These are phyloP conservation scores for Flexamia atlantica DNA, from an alignment of 2,888 invertebrate species.

Conservation along the genomic window DNA sequence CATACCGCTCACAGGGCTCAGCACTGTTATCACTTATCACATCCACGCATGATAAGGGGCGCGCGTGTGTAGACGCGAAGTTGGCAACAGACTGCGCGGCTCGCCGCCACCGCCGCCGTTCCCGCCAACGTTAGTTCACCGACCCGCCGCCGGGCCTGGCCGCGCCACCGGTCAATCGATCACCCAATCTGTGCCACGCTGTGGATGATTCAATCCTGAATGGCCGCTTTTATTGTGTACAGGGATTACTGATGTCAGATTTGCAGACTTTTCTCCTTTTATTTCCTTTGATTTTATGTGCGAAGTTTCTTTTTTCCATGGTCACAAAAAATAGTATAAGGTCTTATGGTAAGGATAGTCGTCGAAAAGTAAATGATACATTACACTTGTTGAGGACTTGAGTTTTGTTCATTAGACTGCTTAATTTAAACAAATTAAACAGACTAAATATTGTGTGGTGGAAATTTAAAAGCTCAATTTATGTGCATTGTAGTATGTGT, in stretches of 20 bases:
- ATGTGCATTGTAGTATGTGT: too few species aligned
- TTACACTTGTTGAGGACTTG: too few species aligned
- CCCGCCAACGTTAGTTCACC: conserved; percentile 21
- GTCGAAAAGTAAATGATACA: too few species aligned
- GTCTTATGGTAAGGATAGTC: too few species aligned
- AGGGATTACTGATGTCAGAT: neutral
- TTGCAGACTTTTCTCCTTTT: too few species aligned
- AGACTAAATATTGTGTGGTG: too few species aligned
- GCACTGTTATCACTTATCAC: neutral
- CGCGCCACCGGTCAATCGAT: conserved; percentile 7
- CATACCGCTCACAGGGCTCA: conserved; percentile 17
- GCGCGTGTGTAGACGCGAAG: neutral
- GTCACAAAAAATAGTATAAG: too few species aligned
- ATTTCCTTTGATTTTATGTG: too few species aligned
- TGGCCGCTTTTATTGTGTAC: neutral
- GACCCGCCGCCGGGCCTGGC: neutral
- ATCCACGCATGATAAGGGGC: neutral
- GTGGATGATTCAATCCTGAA: neutral
- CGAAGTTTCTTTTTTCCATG: too few species aligned
- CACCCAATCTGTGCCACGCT: conserved; percentile 12
- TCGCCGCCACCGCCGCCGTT: conserved; percentile 18
- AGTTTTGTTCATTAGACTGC: too few species aligned
- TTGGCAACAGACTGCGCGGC: conserved; percentile 6
- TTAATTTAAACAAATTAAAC: too few species aligned
- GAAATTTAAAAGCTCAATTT: too few species aligned